Conservation (phyloP, 2,888 invertebrate genomes). For the Philereme vetulata region DNA sequence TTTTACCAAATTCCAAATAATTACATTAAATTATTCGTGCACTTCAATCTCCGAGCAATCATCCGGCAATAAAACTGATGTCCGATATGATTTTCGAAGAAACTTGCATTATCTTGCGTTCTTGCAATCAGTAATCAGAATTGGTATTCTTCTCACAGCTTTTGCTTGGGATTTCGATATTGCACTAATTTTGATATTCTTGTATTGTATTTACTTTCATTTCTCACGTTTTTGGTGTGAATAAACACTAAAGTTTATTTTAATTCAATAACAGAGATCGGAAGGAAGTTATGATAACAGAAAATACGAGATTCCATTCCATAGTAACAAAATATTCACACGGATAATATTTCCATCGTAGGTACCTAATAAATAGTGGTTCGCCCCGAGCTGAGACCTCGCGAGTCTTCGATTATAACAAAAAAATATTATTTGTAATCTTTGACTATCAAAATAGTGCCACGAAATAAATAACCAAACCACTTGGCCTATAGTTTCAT, state of each 20-base stretch:
- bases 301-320: too few relatives aligned
- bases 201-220: slow-evolving; percentile 14
- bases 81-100: slow-evolving; percentile 58
- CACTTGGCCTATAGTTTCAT: too few relatives aligned
- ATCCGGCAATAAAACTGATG: slow-evolving; percentile 59
- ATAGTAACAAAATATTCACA: too few relatives aligned
- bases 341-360: too few relatives aligned
- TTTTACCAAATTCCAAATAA: slow-evolving; percentile 61
- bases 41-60: slow-evolving; percentile 53
- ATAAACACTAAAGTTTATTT: not conserved
- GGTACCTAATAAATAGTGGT: too few relatives aligned
- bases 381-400: too few relatives aligned
- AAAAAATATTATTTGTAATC: too few relatives aligned
- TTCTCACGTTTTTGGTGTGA: slow-evolving; percentile 17
- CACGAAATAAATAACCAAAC: too few relatives aligned
- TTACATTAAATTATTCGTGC: slow-evolving; percentile 57
- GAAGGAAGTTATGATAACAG: too few relatives aligned
- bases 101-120: slow-evolving; percentile 46
- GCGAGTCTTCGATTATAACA: too few relatives aligned
- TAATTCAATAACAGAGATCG: not conserved
- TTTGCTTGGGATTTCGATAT: slow-evolving; percentile 9
- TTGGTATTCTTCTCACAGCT: slow-evolving; percentile 33
- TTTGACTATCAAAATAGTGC: too few relatives aligned
- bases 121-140: slow-evolving; percentile 19
- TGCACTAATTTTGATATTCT: not conserved